These are phyloP conservation scores for Rhodinocichla rosea DNA, from an alignment of 2,113 vertebrate genomes.

Conservation along the genomic window DNA sequence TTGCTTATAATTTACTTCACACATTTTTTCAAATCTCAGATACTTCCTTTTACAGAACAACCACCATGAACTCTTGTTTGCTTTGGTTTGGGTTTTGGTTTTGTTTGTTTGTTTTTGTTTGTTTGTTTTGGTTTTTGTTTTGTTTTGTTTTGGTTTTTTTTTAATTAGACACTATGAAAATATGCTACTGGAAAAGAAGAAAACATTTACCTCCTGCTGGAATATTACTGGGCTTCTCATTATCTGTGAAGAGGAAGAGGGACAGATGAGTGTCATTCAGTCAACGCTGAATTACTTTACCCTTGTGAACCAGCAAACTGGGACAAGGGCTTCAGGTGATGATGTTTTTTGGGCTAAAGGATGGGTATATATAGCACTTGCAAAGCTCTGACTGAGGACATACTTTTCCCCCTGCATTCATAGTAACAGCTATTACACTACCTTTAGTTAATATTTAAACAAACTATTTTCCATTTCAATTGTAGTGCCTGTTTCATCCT, in stretches of 20 bases:
- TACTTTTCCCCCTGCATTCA: not conserved
- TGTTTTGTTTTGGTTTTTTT: no score
- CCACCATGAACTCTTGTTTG: accelerated
- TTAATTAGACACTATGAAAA: not conserved
- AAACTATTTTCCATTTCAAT: not conserved
- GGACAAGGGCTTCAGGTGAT: not conserved
- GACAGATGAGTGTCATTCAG: not conserved
- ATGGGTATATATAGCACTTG: not conserved
- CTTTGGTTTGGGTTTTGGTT: no score
- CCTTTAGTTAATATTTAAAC: not conserved
- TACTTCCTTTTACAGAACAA: not conserved
- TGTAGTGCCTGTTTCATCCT: not conserved
- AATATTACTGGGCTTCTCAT: not conserved
- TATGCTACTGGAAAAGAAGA: not conserved
- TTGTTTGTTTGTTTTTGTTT: no score
- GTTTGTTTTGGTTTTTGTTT: no score
- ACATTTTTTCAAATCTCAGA: not conserved
- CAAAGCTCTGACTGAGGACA: not conserved
- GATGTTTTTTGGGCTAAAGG: not conserved
- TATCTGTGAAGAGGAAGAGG: conserved; percentile 26
- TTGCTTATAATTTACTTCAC: not conserved
- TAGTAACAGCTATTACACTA: not conserved
- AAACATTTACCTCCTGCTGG: not conserved
- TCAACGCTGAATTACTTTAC: not conserved
- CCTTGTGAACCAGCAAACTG: not conserved